Evolutionary conservation across 2,888 invertebrate species (phyloP).

Genomic region (Charanyca ferruginea): DNA sequence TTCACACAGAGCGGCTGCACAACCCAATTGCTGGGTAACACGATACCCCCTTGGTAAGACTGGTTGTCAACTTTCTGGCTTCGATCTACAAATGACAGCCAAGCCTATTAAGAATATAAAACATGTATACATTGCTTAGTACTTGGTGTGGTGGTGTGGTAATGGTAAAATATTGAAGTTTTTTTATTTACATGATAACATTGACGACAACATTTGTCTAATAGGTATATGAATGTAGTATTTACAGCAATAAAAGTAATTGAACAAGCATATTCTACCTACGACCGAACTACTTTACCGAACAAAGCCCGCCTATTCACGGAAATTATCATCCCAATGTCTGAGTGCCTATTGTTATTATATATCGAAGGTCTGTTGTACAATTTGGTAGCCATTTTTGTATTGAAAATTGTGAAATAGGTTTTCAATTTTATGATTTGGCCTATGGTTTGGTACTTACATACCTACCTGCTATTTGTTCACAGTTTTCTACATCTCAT

Average conservation of each 20-base stretch:
- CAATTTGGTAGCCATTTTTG: constrained; percentile 37
- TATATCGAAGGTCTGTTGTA: constrained; percentile 25
- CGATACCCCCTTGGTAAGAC: too few species aligned
- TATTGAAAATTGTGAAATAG: constrained; percentile 39
- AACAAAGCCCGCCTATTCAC: constrained; percentile 39
- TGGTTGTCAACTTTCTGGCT: too few species aligned
- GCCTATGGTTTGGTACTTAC: constrained; percentile 4
- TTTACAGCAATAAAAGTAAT: not conserved
- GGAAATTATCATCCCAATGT: constrained; percentile 42
- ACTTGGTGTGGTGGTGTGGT: too few species aligned
- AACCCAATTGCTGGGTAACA: too few species aligned
- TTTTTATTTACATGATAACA: too few species aligned
- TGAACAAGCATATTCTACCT: constrained; percentile 19
- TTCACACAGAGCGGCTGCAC: too few species aligned
- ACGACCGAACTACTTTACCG: constrained; percentile 27
- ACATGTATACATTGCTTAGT: too few species aligned
- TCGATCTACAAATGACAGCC: too few species aligned
- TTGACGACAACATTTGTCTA: too few species aligned
- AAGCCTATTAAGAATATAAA: too few species aligned
- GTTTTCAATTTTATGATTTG: constrained; percentile 36
- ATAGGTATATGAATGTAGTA: too few species aligned
- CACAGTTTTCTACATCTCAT: constrained; percentile 47
- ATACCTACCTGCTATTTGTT: constrained; percentile 24
- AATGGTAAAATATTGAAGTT: too few species aligned
- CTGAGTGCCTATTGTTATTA: constrained; percentile 62